A percentile compares a stretch with the other conserved stretches of the same genome.
Evolutionary conservation across 2,113 vertebrate species (phyloP).

Genomic region (Cyanistes caeruleus): DNA sequence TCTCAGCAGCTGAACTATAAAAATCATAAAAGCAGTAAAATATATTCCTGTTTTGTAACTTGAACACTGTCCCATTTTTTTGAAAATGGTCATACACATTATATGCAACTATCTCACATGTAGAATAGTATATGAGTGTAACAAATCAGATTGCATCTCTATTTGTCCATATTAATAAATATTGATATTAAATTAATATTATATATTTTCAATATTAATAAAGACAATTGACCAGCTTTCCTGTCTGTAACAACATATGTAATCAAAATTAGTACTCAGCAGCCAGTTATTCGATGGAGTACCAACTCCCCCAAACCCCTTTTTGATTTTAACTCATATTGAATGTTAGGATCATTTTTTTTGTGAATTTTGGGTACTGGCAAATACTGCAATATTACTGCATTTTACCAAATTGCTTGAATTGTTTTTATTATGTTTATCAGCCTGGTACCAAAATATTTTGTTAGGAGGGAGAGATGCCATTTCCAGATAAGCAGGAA

Average conservation of each 20-base stretch:
- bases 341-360: not conserved
- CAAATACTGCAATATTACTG: accelerated
- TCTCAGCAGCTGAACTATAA: not conserved
- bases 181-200: too few relatives aligned
- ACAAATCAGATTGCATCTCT: not conserved
- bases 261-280: not conserved
- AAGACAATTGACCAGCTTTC: not conserved
- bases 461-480: not conserved
- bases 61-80: accelerated
- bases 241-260: not conserved
- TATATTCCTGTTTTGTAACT: not conserved
- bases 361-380: not conserved
- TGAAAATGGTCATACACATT: not conserved
- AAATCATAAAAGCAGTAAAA: not conserved
- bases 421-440: not conserved
- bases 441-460: not conserved
- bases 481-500: not conserved
- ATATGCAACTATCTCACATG: not conserved
- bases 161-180: not conserved
- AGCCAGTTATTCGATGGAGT: not conserved
- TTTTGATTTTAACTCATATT: not conserved
- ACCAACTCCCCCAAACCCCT: not conserved
- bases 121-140: not conserved
- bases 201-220: too few relatives aligned
- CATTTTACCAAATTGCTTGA: not conserved